Conservation (phyloP, 2,113 vertebrate species). For the Ammodytes marinus region DNA sequence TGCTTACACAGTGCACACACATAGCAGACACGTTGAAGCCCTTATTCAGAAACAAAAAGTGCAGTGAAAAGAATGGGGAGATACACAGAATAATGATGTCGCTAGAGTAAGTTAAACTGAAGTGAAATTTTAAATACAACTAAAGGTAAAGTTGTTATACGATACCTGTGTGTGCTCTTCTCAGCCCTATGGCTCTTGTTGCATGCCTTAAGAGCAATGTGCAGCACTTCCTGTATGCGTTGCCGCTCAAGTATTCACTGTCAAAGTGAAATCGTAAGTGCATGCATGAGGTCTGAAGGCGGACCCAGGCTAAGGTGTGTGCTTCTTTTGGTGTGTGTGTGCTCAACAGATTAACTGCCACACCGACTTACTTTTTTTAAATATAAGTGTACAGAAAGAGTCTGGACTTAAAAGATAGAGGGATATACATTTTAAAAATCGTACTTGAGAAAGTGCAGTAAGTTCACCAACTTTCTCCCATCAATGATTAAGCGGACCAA, state of each 20-base stretch:
- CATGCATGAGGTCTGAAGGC: conserved; percentile 74
- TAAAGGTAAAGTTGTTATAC: conserved; percentile 41
- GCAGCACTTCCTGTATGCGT: conserved; percentile 81
- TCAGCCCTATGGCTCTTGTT: conserved; percentile 56
- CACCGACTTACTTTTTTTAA: conserved; percentile 11
- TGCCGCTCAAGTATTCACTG: conserved; percentile 71
- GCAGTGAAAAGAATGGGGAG: not conserved
- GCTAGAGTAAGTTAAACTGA: not conserved
- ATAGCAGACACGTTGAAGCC: not conserved
- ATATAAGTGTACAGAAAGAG: conserved; percentile 6
- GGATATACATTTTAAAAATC: not conserved
- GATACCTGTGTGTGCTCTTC: conserved; percentile 55
- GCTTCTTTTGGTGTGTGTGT: conserved; percentile 6
- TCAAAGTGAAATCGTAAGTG: conserved; percentile 83
- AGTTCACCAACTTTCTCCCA: conserved; percentile 7
- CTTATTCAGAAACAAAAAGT: not conserved
- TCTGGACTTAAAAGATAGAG: conserved; percentile 4
- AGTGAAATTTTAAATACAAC: not conserved
- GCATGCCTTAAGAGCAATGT: conserved; percentile 63
- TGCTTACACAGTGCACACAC: not conserved
- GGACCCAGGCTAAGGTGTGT: conserved; percentile 59
- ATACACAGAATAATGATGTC: not conserved
- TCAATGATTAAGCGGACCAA: conserved; percentile 60
- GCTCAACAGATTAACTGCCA: conserved; percentile 63
- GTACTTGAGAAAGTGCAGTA: not conserved